Base-by-base conservation (phyloP, 2,797 vertebrate species). In the Champsocephalus esox region DNA sequence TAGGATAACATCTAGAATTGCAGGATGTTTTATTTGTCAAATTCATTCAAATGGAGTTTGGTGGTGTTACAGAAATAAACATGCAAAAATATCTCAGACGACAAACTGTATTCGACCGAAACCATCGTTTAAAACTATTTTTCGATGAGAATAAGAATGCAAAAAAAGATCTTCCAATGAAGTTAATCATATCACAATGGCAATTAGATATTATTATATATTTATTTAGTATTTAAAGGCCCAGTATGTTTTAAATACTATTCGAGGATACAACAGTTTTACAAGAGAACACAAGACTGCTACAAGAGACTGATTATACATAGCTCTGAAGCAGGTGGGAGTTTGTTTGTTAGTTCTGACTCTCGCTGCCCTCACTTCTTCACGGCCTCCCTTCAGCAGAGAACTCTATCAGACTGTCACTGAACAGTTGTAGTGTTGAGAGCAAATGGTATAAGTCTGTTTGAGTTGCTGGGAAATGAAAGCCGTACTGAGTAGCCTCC, bases 371-470 rank as follows among this genome's bases (percentile, higher is more conserved):
- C 19, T 70, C 44, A 51, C 34, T 52, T 66, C 32, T n/a, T 21
- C 8, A 3, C 62, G 38, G 51, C 54, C 45, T 68, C 48, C 10
- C 11, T 81, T 86, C 14, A 32, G 21, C 5, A 12, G 28, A 60
- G 19, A 72, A 32, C 58, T 82, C 58, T 44, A 52, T 79, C 64
- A 69, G 41, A 32, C 59, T 69, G 38, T 70, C 63, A 72, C 51
- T 45, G 63, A 79, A 75, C 71, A 79, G 44, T 76, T 82, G 78
- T 60, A 70, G 59, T 72, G 73, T 73, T 8, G 70, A 79, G 73
- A 83, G 86, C 81, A 86, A 85, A 89, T 66, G 79, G 70, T 64
- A 84, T 64, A 75, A 80, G 70, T 85, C 82, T 85, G 66, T 88
- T 87, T 86, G 70, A 87, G 81, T 75, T 73, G 48, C 75, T 73